Percentiles rank a stretch among this genome's conserved stretches.
Conservation (phyloP, 2,888 invertebrate genomes). For the Hyalella azteca region DNA sequence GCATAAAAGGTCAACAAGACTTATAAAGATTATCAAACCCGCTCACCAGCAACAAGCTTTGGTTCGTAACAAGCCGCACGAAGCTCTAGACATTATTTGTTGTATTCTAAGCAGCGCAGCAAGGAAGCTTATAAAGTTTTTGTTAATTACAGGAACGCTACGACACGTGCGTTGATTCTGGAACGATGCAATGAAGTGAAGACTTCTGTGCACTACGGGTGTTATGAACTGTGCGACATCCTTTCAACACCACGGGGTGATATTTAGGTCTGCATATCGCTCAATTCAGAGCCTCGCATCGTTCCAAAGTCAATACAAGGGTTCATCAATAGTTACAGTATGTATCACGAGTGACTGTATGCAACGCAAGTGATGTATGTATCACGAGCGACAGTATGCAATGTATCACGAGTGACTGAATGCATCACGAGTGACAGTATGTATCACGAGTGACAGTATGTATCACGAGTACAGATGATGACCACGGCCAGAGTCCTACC, state of each 20-base stretch:
- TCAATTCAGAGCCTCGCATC: too few relatives aligned
- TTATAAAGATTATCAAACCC: slow-evolving; percentile 1
- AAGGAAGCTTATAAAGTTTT: slow-evolving; percentile 6
- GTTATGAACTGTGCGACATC: too few relatives aligned
- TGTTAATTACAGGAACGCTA: too few relatives aligned
- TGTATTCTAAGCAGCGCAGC: slow-evolving; percentile 15
- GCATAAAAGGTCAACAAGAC: slow-evolving; percentile 10
- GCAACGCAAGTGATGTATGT: neutral
- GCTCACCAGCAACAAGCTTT: slow-evolving; percentile 27
- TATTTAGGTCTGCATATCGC: too few relatives aligned
- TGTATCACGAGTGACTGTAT: neutral
- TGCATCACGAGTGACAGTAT: neutral
- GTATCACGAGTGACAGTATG: neutral
- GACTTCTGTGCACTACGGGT: too few relatives aligned
- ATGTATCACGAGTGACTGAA: too few relatives aligned
- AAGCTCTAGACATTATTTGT: slow-evolving; percentile 24
- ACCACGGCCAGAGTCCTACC: slow-evolving; percentile 16
- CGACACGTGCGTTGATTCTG: too few relatives aligned
- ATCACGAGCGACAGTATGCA: too few relatives aligned
- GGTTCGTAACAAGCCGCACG: neutral
- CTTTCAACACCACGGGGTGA: too few relatives aligned
- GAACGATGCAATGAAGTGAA: too few relatives aligned
- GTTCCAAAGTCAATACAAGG: too few relatives aligned
- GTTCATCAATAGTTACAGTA: neutral
- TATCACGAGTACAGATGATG: neutral